These are phyloP conservation scores for Falcaria lacertinaria DNA, from an alignment of 2,888 invertebrate species.

Conservation along the genomic window DNA sequence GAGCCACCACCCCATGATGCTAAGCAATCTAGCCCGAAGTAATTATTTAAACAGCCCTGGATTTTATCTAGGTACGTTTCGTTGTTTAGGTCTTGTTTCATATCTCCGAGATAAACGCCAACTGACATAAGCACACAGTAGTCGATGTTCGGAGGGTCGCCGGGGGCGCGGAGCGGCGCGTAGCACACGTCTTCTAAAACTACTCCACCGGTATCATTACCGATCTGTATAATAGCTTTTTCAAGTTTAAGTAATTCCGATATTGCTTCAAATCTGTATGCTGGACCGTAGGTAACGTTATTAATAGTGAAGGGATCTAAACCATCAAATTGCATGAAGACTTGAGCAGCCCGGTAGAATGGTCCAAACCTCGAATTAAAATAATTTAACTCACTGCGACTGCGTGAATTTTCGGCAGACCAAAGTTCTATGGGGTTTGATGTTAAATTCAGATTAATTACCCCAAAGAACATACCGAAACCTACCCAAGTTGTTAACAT, in stretches of 20 bases:
- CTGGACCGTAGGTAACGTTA: constrained; percentile 85
- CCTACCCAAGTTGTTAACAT: constrained; percentile 81
- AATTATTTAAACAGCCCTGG: constrained; percentile 61
- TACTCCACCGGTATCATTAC: constrained; percentile 73
- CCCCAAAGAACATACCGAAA: constrained; percentile 83
- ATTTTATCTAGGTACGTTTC: constrained; percentile 56
- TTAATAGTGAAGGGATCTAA: constrained; percentile 56
- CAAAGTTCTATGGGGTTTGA: constrained; percentile 96
- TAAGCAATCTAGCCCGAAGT: constrained; percentile 81
- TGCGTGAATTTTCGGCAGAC: constrained; percentile 90
- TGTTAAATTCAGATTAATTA: constrained; percentile 84
- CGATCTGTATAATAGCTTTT: constrained; percentile 81
- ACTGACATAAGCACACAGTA: constrained; percentile 91
- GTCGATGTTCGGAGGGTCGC: constrained; percentile 68
- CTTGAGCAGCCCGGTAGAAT: constrained; percentile 93
- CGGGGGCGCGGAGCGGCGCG: constrained; percentile 87
- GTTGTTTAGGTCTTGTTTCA: constrained; percentile 70
- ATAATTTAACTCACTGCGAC: constrained; percentile 90
- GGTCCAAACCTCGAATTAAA: constrained; percentile 93
- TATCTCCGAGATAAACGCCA: constrained; percentile 87
- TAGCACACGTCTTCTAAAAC: constrained; percentile 84
- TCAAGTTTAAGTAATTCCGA: constrained; percentile 85
- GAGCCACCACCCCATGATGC: constrained; percentile 93
- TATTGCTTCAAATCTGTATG: constrained; percentile 88
- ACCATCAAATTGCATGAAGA: constrained; percentile 86